phyloP scores from a whole-genome alignment of 2,888 invertebrate species.

The Hemithea aestivaria region DNA sequence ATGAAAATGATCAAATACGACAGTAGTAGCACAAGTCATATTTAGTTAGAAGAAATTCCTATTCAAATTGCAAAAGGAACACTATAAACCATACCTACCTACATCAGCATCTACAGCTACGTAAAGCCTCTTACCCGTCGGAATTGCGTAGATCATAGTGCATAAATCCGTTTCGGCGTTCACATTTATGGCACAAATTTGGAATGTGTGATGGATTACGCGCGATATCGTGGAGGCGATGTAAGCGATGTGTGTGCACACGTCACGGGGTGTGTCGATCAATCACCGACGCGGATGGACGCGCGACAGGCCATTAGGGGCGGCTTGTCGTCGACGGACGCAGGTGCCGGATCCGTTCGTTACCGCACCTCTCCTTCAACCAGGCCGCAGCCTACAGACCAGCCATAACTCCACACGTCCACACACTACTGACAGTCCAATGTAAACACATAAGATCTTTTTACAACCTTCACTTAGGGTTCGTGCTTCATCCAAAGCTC shows the following conservation, averaged over 20 bases:
- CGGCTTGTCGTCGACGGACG: constrained; percentile 46
- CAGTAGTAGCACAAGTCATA: no score
- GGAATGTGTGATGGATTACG: constrained; percentile 64
- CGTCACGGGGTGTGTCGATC: constrained; percentile 68
- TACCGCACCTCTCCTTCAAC: constrained; percentile 25
- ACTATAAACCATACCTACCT: constrained; percentile 15
- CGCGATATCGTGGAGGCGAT: constrained; percentile 53
- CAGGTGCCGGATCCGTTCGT: constrained; percentile 49
- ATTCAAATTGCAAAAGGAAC: constrained; percentile 17
- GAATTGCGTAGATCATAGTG: constrained; percentile 28
- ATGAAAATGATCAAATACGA: constrained; percentile 13
- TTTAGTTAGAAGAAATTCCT: no score
- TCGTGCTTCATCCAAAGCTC: no score
- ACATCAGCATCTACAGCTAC: constrained; percentile 19
- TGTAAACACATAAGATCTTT: no score
- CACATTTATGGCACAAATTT: constrained; percentile 40
- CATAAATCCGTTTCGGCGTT: constrained; percentile 30
- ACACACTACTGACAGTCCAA: constrained; percentile 2
- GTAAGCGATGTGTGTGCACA: constrained; percentile 62
- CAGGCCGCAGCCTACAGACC: constrained; percentile 3
- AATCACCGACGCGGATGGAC: constrained; percentile 70
- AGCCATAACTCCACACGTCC: constrained; percentile 14
- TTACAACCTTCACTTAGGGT: no score
- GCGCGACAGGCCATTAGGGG: constrained; percentile 74
- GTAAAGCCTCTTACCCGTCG: constrained; percentile 21